Percentiles rank a stretch among this genome's conserved stretches.
phyloP scores from a whole-genome alignment of 2,797 vertebrate species.

The Setipinna tenuifilis region DNA sequence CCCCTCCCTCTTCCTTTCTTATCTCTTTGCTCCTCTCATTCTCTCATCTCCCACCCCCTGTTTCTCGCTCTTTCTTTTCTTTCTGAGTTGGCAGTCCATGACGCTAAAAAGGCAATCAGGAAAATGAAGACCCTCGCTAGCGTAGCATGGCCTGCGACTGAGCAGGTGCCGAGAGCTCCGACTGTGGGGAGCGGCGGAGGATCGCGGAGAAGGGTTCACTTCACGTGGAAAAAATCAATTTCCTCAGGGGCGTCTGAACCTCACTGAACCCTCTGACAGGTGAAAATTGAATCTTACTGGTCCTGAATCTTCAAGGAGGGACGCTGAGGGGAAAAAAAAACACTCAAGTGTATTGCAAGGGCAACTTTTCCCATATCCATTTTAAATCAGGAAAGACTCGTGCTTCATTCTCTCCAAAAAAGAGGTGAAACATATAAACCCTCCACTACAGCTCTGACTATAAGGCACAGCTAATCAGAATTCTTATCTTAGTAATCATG shows the following conservation, averaged over 20 bases:
- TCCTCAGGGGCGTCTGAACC: background rate
- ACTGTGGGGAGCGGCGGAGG: background rate
- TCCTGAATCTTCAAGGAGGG: background rate
- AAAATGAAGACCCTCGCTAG: background rate
- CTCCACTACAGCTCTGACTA: background rate
- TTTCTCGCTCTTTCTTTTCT: no score
- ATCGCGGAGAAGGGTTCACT: background rate
- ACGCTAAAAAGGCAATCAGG: conserved; percentile 11
- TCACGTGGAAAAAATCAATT: background rate
- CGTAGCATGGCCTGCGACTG: conserved; percentile 1
- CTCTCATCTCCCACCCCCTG: no score
- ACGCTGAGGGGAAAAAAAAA: background rate
- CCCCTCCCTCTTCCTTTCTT: background rate
- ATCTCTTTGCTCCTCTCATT: no score
- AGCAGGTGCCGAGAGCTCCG: background rate
- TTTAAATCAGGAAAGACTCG: background rate
- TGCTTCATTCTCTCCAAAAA: background rate
- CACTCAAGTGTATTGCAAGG: background rate
- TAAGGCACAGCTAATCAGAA: background rate
- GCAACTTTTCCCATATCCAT: background rate
- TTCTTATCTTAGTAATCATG: background rate
- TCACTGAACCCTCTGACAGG: background rate
- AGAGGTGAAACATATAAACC: background rate
- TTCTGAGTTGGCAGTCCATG: background rate
- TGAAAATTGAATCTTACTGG: conserved; percentile 12